Percentiles rank a stretch among this genome's conserved stretches.
phyloP scores from a whole-genome alignment of 2,888 invertebrate genomes.

The Drosophila lutescens region DNA sequence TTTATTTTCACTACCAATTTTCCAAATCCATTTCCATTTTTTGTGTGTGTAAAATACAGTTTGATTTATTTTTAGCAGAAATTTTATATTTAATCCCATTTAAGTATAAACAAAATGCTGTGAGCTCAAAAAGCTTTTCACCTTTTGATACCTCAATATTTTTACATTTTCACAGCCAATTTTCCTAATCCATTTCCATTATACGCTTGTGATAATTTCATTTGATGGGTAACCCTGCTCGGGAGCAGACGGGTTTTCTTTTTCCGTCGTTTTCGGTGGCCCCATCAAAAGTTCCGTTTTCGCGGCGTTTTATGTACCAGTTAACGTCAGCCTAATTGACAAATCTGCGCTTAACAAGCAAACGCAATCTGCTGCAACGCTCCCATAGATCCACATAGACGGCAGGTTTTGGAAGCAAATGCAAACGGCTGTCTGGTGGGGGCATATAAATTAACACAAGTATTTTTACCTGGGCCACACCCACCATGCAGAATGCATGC shows the following conservation, averaged over 20 bases:
- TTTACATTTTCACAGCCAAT: slow-evolving; percentile 8
- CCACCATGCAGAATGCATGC: slow-evolving; percentile 59
- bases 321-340: slow-evolving; percentile 71
- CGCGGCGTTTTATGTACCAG: slow-evolving; percentile 43
- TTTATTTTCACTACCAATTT: slow-evolving; percentile 8
- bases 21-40: slow-evolving; percentile 1
- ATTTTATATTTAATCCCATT: too few relatives aligned
- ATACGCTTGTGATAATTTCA: background rate
- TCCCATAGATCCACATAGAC: slow-evolving; percentile 30
- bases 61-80: too few relatives aligned
- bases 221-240: slow-evolving; percentile 16
- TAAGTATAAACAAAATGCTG: background rate
- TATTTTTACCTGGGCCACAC: slow-evolving; percentile 62
- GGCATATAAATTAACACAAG: slow-evolving; percentile 72
- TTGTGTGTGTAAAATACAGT: too few relatives aligned
- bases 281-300: slow-evolving; percentile 15
- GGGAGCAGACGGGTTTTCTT: background rate
- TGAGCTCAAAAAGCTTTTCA: background rate
- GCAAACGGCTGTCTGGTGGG: slow-evolving; percentile 39
- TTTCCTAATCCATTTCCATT: slow-evolving; percentile 3
- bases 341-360: slow-evolving; percentile 69
- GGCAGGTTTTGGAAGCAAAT: slow-evolving; percentile 38
- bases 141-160: background rate
- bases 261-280: slow-evolving; percentile 1
- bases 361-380: slow-evolving; percentile 55